These are phyloP conservation scores for Bombycilla garrulus DNA, from an alignment of 2,113 vertebrate species.

Conservation along the genomic window DNA sequence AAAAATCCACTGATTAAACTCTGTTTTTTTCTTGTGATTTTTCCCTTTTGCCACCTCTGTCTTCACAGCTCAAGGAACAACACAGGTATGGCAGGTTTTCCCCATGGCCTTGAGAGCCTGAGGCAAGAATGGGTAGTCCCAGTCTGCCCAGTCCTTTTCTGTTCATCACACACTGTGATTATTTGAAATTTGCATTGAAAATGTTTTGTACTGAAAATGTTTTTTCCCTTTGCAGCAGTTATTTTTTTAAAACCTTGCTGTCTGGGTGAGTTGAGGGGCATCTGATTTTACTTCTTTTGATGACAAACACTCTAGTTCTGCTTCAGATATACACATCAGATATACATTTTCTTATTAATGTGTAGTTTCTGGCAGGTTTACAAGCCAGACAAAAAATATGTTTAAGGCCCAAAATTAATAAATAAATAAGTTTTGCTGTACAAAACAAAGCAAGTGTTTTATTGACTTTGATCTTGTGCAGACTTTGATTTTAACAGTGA, in stretches of 20 bases:
- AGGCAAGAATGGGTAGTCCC: background rate
- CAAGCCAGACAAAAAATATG: slow-evolving; percentile 24
- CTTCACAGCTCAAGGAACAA: background rate
- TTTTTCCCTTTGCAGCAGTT: background rate
- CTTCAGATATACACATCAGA: slow-evolving; percentile 19
- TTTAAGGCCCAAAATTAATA: slow-evolving; percentile 43
- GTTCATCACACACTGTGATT: background rate
- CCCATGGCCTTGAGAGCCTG: background rate
- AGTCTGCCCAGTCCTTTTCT: background rate
- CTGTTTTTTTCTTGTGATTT: background rate
- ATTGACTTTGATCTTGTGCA: slow-evolving; percentile 13
- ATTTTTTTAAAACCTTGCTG: background rate
- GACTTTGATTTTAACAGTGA: slow-evolving; percentile 18
- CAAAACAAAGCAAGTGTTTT: slow-evolving; percentile 18
- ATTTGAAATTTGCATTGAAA: background rate
- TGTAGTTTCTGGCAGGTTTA: slow-evolving; percentile 25
- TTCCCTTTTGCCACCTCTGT: background rate
- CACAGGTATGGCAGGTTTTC: background rate
- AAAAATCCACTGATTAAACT: background rate
- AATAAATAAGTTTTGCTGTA: slow-evolving; percentile 29
- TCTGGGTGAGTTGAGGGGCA: background rate
- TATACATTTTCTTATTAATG: background rate
- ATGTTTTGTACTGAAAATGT: background rate
- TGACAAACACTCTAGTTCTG: slow-evolving; percentile 16
- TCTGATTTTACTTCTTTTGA: slow-evolving; percentile 38